Conservation (phyloP, 64 coral and sea anemone genomes). For the Actinia tenebrosa region DNA sequence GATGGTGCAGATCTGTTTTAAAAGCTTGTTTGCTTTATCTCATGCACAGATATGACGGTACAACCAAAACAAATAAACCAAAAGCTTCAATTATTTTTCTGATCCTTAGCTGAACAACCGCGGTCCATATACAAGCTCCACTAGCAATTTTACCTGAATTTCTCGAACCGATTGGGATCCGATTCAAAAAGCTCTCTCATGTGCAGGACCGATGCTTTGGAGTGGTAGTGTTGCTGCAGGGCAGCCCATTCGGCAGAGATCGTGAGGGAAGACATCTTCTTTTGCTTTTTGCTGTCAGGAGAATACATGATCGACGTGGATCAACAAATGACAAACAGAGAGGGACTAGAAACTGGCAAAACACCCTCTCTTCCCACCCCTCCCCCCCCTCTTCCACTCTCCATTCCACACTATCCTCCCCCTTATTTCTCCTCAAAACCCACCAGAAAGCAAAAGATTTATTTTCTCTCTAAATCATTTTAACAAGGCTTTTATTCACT, state of each 20-base stretch:
- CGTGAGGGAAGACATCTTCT: conserved; percentile 26
- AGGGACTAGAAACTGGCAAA: background rate
- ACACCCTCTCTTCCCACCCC: background rate
- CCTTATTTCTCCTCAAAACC: background rate
- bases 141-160: conserved; percentile 57
- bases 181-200: conserved; percentile 68
- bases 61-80: background rate
- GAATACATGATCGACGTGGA: conserved; percentile 11
- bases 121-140: background rate
- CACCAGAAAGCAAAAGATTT: background rate
- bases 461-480: too few species aligned
- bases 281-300: conserved; percentile 10
- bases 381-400: background rate
- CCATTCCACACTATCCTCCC: background rate
- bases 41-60: background rate
- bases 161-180: conserved; percentile 51
- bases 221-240: conserved; percentile 48
- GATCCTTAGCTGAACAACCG: background rate
- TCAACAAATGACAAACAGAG: background rate
- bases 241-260: conserved; percentile 22
- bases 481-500: too few species aligned
- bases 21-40: background rate
- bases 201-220: conserved; percentile 34
- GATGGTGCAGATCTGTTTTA: background rate
- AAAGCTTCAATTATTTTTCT: background rate